A percentile compares a stretch with the other conserved stretches of the same genome.
Conservation (phyloP, 2,797 vertebrate genomes). For the Antrozous pallidus region DNA sequence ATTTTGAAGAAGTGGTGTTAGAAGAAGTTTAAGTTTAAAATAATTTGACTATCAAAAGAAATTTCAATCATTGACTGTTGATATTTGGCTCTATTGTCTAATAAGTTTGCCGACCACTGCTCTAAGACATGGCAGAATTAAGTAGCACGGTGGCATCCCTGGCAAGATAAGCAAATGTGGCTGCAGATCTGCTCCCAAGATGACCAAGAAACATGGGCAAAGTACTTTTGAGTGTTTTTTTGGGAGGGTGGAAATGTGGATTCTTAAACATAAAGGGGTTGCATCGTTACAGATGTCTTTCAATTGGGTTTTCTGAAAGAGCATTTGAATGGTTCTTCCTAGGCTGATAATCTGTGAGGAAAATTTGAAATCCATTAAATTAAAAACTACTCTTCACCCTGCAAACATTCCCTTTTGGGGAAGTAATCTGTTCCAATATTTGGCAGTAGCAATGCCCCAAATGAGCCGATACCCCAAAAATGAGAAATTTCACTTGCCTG, state of each 20-base stretch:
- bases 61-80: too few relatives aligned
- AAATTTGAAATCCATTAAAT: background rate
- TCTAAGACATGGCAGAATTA: background rate
- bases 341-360: background rate
- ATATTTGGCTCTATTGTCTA: too few relatives aligned
- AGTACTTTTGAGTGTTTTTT: background rate
- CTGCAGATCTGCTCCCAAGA: background rate
- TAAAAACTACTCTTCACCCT: conserved; percentile 34
- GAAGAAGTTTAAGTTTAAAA: too few relatives aligned
- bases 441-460: background rate
- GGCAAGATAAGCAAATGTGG: background rate
- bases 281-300: background rate
- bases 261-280: background rate
- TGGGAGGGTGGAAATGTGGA: background rate
- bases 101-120: too few relatives aligned
- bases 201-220: background rate
- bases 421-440: background rate
- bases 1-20: too few relatives aligned
- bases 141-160: rapidly evolving
- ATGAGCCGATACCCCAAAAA: background rate
- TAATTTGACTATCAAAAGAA: too few relatives aligned
- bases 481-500: background rate
- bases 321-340: background rate
- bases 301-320: background rate
- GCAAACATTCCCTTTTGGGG: background rate